These are phyloP conservation scores for Orcinus orca DNA, from an alignment of 2,113 vertebrate species.

Conservation along the genomic window DNA sequence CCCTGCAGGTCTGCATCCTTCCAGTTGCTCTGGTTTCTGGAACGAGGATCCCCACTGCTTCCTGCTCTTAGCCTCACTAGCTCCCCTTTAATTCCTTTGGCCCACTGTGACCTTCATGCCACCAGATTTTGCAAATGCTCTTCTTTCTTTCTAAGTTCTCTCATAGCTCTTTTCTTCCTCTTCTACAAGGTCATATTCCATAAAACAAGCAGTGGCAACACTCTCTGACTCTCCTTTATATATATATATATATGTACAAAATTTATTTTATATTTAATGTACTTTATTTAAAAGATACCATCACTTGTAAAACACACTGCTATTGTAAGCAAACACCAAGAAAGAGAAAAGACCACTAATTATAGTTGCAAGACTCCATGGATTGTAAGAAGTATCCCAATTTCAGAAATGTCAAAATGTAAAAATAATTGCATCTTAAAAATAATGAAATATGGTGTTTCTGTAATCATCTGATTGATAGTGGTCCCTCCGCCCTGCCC, in stretches of 20 bases:
- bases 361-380: not conserved
- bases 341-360: not conserved
- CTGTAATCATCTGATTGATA: not conserved
- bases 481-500: not conserved
- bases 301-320: not conserved
- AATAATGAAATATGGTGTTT: not conserved
- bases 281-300: not conserved
- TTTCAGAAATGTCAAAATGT: not conserved
- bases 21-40: not conserved
- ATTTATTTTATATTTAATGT: not conserved
- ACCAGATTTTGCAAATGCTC: not conserved
- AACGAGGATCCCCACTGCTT: not conserved
- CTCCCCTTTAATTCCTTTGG: accelerated
- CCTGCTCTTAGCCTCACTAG: not conserved
- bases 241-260: not conserved
- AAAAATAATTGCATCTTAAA: not conserved
- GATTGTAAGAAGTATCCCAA: not conserved
- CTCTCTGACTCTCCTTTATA: not conserved
- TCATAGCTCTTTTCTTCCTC: not conserved
- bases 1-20: not conserved
- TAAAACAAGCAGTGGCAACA: not conserved
- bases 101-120: not conserved
- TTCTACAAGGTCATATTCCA: not conserved
- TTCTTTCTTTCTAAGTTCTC: not conserved
- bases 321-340: not conserved